Conservation (phyloP, 2,888 invertebrate genomes). For the Aelia acuminata region DNA sequence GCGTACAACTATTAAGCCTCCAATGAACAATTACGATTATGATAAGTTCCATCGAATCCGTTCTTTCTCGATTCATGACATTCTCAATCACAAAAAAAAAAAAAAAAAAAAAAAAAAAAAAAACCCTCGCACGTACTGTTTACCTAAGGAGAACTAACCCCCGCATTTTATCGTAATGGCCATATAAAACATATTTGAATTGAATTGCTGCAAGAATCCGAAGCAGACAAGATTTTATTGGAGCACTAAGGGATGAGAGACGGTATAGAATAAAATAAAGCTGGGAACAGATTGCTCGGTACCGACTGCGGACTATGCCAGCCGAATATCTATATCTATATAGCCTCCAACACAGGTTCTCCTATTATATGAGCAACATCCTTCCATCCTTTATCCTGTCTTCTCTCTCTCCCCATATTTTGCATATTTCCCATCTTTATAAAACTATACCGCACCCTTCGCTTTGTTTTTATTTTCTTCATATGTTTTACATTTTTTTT, state of each 20-base stretch:
- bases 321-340: constrained; percentile 35
- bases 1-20: too few species aligned
- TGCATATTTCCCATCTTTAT: constrained; percentile 31
- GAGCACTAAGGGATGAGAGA: constrained; percentile 15
- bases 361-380: background rate
- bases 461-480: background rate
- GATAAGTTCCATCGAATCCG: too few species aligned
- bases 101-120: too few species aligned
- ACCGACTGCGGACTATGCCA: constrained; percentile 6
- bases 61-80: too few species aligned
- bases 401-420: constrained; percentile 12
- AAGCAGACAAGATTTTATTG: constrained; percentile 27
- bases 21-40: too few species aligned
- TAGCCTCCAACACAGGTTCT: background rate
- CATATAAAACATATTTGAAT: constrained; percentile 28
- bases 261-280: constrained; percentile 29
- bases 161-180: background rate
- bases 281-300: constrained; percentile 19
- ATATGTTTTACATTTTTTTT: too few species aligned
- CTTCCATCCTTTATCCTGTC: background rate
- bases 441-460: background rate
- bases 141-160: background rate
- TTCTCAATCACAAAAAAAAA: too few species aligned
- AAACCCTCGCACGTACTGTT: too few species aligned
- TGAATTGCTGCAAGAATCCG: background rate